These are phyloP conservation scores for Otus sunia DNA, from an alignment of 2,113 vertebrate species.

Conservation along the genomic window DNA sequence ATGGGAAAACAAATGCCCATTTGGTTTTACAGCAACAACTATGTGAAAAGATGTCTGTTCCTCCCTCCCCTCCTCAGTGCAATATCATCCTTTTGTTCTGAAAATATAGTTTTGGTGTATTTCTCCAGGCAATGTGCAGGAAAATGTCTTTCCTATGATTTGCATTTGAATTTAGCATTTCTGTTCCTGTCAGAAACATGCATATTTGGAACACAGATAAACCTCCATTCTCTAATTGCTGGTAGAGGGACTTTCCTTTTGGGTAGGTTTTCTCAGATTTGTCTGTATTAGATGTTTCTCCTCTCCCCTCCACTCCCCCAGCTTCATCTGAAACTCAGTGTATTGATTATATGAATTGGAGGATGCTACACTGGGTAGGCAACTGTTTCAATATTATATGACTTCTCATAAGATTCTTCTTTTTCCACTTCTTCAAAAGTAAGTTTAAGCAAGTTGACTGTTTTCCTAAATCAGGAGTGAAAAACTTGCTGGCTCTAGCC, in stretches of 20 bases:
- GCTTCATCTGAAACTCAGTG: neutral
- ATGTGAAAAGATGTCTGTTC: neutral
- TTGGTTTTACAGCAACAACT: neutral
- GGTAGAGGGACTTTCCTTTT: neutral
- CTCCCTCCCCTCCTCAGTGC: neutral
- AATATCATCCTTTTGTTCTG: neutral
- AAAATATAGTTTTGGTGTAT: neutral
- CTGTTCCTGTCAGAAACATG: neutral
- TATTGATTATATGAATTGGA: neutral
- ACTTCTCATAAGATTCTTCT: neutral
- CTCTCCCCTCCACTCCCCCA: neutral
- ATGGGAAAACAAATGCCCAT: neutral
- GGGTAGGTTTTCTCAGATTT: neutral
- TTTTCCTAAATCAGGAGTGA: neutral
- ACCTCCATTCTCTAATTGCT: neutral
- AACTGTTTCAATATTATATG: neutral
- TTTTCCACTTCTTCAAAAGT: neutral
- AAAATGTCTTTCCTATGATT: neutral
- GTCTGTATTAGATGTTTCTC: neutral
- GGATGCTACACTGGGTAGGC: neutral
- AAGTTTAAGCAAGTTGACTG: neutral
- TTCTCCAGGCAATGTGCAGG: neutral
- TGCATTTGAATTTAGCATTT: neutral
- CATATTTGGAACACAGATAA: neutral
- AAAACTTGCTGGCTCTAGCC: neutral